phyloP scores from a whole-genome alignment of 2,797 vertebrate species.

The Anolis apletophallus region DNA sequence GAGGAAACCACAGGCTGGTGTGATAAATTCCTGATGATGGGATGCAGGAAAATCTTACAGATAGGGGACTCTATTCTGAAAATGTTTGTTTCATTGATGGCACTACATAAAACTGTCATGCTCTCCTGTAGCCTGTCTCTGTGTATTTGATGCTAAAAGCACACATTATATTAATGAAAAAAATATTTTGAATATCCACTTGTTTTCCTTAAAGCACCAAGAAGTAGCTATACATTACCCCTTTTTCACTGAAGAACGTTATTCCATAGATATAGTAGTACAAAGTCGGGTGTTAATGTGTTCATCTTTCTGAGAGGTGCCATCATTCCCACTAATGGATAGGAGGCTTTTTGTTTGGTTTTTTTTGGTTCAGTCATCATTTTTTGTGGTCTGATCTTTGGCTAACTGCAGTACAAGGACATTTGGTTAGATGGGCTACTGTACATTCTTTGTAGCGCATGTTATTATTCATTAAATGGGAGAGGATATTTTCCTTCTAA shows the following conservation, averaged over 20 bases:
- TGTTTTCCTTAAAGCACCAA: not conserved
- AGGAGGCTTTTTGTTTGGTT: constrained; percentile 50
- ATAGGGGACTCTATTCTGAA: not conserved
- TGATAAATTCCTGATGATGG: not conserved
- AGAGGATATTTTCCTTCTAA: constrained; percentile 63
- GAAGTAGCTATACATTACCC: not conserved
- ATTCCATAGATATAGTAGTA: not conserved
- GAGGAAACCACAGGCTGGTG: no score
- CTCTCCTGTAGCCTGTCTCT: not conserved
- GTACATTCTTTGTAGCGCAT: constrained; percentile 54
- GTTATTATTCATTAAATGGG: constrained; percentile 68
- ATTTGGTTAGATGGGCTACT: constrained; percentile 52
- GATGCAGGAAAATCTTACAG: not conserved
- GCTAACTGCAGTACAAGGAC: constrained; percentile 63
- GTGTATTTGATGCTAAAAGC: not conserved
- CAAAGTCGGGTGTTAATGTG: constrained; percentile 23
- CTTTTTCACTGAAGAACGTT: not conserved
- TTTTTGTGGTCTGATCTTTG: constrained; percentile 59
- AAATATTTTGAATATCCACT: not conserved
- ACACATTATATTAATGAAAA: not conserved
- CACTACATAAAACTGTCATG: not conserved
- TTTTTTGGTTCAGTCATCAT: constrained; percentile 58
- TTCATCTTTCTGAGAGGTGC: constrained; percentile 49
- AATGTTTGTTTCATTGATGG: not conserved
- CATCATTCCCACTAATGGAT: constrained; percentile 60